A percentile compares a stretch with the other conserved stretches of the same genome.
These are phyloP conservation scores for Crocuta crocuta DNA, from an alignment of 2,113 vertebrate species.

Conservation along the genomic window DNA sequence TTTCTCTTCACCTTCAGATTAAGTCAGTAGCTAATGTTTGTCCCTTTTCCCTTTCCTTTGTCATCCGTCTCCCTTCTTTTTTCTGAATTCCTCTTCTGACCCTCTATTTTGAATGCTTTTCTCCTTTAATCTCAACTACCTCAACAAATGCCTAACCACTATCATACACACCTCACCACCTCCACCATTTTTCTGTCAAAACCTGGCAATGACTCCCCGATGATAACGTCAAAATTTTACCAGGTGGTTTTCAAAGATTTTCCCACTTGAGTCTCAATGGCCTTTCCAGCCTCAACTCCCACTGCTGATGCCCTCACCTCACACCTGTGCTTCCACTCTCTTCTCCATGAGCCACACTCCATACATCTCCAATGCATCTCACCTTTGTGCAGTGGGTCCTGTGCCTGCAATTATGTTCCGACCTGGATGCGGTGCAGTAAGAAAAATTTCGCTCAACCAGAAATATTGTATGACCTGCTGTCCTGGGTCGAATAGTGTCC, in stretches of 20 bases:
- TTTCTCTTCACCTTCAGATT: neutral
- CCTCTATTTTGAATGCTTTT: neutral
- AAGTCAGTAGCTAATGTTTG: neutral
- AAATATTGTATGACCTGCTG: neutral
- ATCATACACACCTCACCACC: neutral
- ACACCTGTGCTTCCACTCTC: too few species aligned
- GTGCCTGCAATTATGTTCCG: neutral
- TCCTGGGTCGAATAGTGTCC: neutral
- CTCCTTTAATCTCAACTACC: neutral
- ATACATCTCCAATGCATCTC: rapidly evolving
- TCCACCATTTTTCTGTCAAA: neutral
- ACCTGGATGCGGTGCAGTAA: too few species aligned
- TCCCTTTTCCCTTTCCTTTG: neutral
- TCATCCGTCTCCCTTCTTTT: neutral
- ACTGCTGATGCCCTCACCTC: neutral
- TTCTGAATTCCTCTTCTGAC: neutral
- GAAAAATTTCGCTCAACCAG: neutral
- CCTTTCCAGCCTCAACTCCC: neutral
- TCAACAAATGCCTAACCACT: neutral
- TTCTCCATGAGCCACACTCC: neutral
- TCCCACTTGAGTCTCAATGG: neutral
- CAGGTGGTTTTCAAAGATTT: neutral
- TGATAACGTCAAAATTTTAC: neutral
- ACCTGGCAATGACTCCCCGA: neutral
- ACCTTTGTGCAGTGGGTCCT: neutral